Conservation (phyloP, 2,888 invertebrate species). For the Eubasilissa splendida region DNA sequence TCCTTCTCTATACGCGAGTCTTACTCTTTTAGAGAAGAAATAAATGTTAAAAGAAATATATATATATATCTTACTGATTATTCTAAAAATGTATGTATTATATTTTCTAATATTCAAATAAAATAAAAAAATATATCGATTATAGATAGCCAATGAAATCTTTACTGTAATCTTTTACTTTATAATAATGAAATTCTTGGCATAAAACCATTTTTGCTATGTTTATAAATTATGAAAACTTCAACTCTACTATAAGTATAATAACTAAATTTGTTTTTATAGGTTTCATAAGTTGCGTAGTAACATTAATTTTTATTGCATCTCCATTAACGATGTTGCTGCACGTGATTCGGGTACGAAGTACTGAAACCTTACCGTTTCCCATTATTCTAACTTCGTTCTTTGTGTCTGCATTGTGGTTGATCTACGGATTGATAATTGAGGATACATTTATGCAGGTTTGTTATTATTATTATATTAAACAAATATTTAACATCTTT, state of each 20-base stretch:
- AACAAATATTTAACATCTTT: background rate
- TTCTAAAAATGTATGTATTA: too few relatives aligned
- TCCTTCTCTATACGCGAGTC: too few relatives aligned
- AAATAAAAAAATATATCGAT: too few relatives aligned
- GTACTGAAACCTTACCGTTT: conserved; percentile 89
- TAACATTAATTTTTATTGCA: conserved; percentile 86
- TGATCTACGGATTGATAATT: conserved; percentile 85
- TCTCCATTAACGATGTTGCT: conserved; percentile 86
- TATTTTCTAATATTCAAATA: too few relatives aligned
- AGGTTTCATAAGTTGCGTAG: conserved; percentile 78
- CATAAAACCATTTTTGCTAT: too few relatives aligned
- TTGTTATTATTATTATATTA: conserved; percentile 54
- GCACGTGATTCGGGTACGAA: conserved; percentile 85
- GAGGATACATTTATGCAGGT: conserved; percentile 87
- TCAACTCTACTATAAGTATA: too few relatives aligned
- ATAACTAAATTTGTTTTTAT: conserved; percentile 60
- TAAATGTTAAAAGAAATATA: too few relatives aligned
- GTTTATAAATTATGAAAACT: too few relatives aligned
- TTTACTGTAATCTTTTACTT: background rate
- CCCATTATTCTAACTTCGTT: conserved; percentile 89
- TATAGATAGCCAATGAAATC: too few relatives aligned
- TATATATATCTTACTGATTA: too few relatives aligned
- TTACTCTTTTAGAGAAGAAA: too few relatives aligned
- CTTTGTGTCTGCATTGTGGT: conserved; percentile 88
- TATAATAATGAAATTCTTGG: background rate